Conservation (phyloP, 2,113 vertebrate species). For the Prochilodus magdalenae region DNA sequence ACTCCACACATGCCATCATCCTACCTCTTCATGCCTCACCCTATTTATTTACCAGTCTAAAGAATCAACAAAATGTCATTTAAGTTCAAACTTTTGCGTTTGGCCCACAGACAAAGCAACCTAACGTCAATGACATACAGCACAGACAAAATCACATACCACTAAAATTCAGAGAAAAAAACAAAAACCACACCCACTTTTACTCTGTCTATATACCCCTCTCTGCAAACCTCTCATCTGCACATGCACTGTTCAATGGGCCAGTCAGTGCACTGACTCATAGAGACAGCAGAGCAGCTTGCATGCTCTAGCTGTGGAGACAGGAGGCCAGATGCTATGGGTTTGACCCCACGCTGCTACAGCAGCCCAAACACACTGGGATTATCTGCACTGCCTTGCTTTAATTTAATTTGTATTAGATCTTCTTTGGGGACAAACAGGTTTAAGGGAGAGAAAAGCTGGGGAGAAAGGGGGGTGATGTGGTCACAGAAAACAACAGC, state of each 20-base stretch:
- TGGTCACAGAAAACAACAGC: constrained; percentile 68
- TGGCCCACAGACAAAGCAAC: no score
- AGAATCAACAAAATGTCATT: no score
- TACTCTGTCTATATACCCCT: constrained; percentile 1
- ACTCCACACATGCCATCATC: no score
- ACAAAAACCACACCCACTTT: neutral
- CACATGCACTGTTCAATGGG: constrained; percentile 16
- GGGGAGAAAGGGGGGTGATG: neutral
- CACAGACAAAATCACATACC: no score
- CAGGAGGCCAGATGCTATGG: constrained; percentile 74
- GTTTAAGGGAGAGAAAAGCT: constrained; percentile 44
- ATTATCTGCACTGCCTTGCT: constrained; percentile 75
- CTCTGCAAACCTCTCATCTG: neutral
- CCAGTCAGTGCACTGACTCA: neutral
- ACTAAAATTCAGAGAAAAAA: no score
- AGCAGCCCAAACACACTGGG: constrained; percentile 74
- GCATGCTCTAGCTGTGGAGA: constrained; percentile 61
- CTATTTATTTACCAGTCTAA: no score
- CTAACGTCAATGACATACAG: no score
- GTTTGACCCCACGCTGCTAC: constrained; percentile 54
- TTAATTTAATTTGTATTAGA: constrained; percentile 82
- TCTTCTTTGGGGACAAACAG: constrained; percentile 73
- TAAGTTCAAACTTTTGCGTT: no score
- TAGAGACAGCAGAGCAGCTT: constrained; percentile 69
- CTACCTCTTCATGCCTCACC: no score